These are phyloP conservation scores for Pagetopsis macropterus DNA, from an alignment of 2,797 vertebrate genomes.

Conservation along the genomic window DNA sequence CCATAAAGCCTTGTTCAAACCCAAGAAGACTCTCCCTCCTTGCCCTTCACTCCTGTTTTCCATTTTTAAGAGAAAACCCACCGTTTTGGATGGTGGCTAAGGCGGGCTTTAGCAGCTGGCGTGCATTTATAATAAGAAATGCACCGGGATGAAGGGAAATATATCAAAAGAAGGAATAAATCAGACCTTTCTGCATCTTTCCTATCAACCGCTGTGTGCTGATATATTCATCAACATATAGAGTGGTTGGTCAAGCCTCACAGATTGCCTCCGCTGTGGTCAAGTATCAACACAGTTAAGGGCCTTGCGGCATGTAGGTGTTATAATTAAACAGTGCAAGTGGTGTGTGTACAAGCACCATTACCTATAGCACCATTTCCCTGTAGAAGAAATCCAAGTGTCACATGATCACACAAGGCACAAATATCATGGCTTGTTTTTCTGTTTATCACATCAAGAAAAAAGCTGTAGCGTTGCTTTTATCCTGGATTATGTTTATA, in stretches of 20 bases:
- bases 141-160: slow-evolving; percentile 34
- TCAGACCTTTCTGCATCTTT: slow-evolving; percentile 33
- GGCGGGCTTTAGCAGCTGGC: slow-evolving; percentile 42
- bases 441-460: too few species aligned
- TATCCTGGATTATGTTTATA: too few species aligned
- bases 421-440: not conserved
- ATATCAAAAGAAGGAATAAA: slow-evolving; percentile 54
- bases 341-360: slow-evolving; percentile 50
- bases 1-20: slow-evolving; percentile 81
- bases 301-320: slow-evolving; percentile 42
- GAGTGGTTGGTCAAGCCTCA: slow-evolving; percentile 54
- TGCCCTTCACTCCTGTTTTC: slow-evolving; percentile 27
- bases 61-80: slow-evolving; percentile 60
- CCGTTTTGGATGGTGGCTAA: slow-evolving; percentile 39
- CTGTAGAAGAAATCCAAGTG: slow-evolving; percentile 19
- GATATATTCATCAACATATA: slow-evolving; percentile 56
- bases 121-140: slow-evolving; percentile 66
- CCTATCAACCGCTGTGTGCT: slow-evolving; percentile 20
- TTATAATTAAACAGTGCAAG: slow-evolving; percentile 57
- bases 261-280: slow-evolving; percentile 60
- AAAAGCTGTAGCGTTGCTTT: too few species aligned
- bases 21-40: slow-evolving; percentile 39
- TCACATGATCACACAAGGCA: slow-evolving; percentile 18
- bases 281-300: slow-evolving; percentile 75
- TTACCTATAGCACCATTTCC: slow-evolving; percentile 10